Evolutionary conservation across 2,797 vertebrate species (phyloP).

Genomic region (Eptatretus atami): DNA sequence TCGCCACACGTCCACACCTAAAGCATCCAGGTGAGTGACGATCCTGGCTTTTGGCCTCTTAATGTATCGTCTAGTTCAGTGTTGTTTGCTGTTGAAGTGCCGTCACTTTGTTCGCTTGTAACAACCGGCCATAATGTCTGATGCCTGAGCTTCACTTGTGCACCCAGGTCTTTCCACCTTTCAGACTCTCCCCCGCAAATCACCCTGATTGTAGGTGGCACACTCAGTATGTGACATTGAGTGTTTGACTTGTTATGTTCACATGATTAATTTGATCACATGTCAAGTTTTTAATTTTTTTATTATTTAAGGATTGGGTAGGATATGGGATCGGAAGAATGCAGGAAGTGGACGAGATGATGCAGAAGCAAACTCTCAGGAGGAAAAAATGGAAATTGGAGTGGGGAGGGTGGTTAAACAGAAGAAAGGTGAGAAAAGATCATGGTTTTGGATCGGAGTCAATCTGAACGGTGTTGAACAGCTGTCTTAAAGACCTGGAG

Average conservation of each 20-base stretch:
- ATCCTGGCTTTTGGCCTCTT: background rate
- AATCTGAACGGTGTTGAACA: no score
- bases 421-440: no score
- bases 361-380: background rate
- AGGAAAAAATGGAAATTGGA: background rate
- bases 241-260: background rate
- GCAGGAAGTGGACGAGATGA: no score
- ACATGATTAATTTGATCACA: background rate
- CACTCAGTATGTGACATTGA: constrained; percentile 28
- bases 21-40: constrained; percentile 44
- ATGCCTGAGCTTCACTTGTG: no score
- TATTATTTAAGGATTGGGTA: no score
- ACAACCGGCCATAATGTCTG: no score
- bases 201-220: constrained; percentile 48
- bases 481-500: no score
- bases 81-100: background rate
- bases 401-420: no score
- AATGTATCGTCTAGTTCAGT: background rate
- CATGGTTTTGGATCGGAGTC: no score
- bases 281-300: background rate
- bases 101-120: no score
- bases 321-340: no score
- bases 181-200: constrained; percentile 47
- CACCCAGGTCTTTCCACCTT: constrained; percentile 57
- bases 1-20: constrained; percentile 33